Percentiles rank a stretch among this genome's conserved stretches.
Conservation (phyloP, 2,888 invertebrate species). For the Drosophila paramelanica region DNA sequence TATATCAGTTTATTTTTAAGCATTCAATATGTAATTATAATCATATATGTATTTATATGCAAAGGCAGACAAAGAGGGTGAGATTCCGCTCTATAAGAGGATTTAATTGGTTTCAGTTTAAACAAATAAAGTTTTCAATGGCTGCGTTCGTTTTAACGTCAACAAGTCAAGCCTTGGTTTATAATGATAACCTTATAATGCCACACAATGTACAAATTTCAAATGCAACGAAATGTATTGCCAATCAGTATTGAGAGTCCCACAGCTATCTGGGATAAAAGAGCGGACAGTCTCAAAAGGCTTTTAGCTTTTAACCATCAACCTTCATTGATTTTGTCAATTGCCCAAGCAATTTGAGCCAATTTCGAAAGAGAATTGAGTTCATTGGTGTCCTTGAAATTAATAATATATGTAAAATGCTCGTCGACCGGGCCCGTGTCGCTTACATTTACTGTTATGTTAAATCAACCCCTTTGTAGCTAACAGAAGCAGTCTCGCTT, state of each 20-base stretch:
- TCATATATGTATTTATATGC: background rate
- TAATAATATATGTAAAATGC: conserved; percentile 25
- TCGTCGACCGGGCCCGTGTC: background rate
- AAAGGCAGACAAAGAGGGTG: too few relatives aligned
- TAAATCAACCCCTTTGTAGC: conserved; percentile 19
- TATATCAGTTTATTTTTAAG: background rate
- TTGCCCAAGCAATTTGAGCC: conserved; percentile 44
- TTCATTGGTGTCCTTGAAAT: conserved; percentile 37
- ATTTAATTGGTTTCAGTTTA: background rate
- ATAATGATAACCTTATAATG: conserved; percentile 22
- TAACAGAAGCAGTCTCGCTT: background rate
- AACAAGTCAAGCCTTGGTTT: background rate
- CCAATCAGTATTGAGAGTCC: conserved; percentile 23
- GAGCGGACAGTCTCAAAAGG: conserved; percentile 24
- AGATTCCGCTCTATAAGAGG: background rate
- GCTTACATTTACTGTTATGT: conserved; percentile 11
- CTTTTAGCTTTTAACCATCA: conserved; percentile 26
- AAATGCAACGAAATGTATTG: conserved; percentile 16
- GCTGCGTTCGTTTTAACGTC: background rate
- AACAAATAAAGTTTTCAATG: conserved; percentile 1
- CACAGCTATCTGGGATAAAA: background rate
- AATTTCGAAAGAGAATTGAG: conserved; percentile 32
- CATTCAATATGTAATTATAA: conserved; percentile 1
- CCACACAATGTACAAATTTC: background rate
- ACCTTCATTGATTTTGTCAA: conserved; percentile 56